phyloP scores from a whole-genome alignment of 2,888 invertebrate species.

The Lasioglossum villosulum region DNA sequence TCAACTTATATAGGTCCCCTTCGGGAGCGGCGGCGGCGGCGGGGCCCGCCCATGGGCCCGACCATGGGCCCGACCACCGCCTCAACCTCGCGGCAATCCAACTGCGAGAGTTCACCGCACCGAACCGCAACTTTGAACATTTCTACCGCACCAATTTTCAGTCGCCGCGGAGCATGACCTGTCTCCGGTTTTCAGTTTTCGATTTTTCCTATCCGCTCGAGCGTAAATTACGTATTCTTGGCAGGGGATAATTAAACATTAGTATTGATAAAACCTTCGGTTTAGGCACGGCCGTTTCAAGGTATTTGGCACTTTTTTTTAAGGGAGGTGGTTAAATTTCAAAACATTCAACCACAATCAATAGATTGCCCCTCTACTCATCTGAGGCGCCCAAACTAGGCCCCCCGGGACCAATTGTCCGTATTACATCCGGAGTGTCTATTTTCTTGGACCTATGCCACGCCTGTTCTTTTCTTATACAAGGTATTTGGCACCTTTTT shows the following conservation, averaged over 20 bases:
- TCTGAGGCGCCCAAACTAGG: too few species aligned
- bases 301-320: too few species aligned
- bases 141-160: conserved; percentile 53
- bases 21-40: conserved; percentile 83
- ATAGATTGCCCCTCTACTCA: too few species aligned
- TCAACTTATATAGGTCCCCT: conserved; percentile 83
- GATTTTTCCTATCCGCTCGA: neutral
- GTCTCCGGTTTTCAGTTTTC: conserved; percentile 26
- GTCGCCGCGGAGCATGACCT: conserved; percentile 35
- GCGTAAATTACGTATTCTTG: too few species aligned
- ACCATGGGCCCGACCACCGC: conserved; percentile 82
- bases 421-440: too few species aligned
- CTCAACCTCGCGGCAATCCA: conserved; percentile 68
- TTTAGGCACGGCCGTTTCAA: neutral
- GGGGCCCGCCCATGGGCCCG: conserved; percentile 83
- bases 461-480: too few species aligned
- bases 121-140: conserved; percentile 71
- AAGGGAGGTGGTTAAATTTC: too few species aligned
- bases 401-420: too few species aligned
- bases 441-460: too few species aligned
- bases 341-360: too few species aligned
- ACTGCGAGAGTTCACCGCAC: conserved; percentile 63
- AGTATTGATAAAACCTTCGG: neutral
- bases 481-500: too few species aligned
- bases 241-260: neutral